phyloP scores from a whole-genome alignment of 2,797 vertebrate species.

The Selene dorsalis region DNA sequence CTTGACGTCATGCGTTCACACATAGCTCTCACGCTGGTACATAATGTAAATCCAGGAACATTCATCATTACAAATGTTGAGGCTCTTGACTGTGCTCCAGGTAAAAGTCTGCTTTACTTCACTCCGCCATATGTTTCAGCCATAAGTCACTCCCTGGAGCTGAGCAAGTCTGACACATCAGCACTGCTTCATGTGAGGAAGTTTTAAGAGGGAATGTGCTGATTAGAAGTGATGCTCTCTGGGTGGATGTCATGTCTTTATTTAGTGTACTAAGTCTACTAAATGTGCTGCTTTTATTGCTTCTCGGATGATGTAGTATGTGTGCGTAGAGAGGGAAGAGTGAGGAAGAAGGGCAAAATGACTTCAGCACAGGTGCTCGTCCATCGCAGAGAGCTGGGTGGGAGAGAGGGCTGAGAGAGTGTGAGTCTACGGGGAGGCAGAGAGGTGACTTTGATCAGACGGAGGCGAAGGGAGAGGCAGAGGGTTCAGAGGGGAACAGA shows the following conservation, averaged over 20 bases:
- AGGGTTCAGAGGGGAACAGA: slow-evolving; percentile 71
- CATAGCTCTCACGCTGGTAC: slow-evolving; percentile 22
- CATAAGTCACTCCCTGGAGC: slow-evolving; percentile 36
- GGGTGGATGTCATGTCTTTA: slow-evolving; percentile 17
- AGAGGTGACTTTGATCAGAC: slow-evolving; percentile 75
- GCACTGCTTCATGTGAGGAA: slow-evolving; percentile 17
- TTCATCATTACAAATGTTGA: slow-evolving; percentile 51
- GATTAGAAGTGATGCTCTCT: slow-evolving; percentile 28
- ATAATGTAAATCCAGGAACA: slow-evolving; percentile 43
- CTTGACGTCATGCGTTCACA: slow-evolving; percentile 43
- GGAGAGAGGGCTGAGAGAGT: slow-evolving; percentile 47
- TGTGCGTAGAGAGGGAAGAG: neutral
- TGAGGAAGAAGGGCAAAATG: slow-evolving; percentile 32
- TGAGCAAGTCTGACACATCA: slow-evolving; percentile 35
- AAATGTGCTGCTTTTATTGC: slow-evolving; percentile 1
- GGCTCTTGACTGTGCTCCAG: slow-evolving; percentile 55
- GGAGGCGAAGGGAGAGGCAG: slow-evolving; percentile 36
- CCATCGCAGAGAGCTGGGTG: slow-evolving; percentile 25
- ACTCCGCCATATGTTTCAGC: slow-evolving; percentile 58
- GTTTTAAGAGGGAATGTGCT: slow-evolving; percentile 13
- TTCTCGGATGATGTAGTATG: slow-evolving; percentile 11
- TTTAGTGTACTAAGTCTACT: slow-evolving; percentile 2
- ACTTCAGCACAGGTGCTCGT: slow-evolving; percentile 68
- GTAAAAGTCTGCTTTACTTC: slow-evolving; percentile 65
- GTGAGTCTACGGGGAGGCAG: slow-evolving; percentile 49